Evolutionary conservation across 2,888 invertebrate genomes (phyloP).

Genomic region (Diadegma fenestrale): DNA sequence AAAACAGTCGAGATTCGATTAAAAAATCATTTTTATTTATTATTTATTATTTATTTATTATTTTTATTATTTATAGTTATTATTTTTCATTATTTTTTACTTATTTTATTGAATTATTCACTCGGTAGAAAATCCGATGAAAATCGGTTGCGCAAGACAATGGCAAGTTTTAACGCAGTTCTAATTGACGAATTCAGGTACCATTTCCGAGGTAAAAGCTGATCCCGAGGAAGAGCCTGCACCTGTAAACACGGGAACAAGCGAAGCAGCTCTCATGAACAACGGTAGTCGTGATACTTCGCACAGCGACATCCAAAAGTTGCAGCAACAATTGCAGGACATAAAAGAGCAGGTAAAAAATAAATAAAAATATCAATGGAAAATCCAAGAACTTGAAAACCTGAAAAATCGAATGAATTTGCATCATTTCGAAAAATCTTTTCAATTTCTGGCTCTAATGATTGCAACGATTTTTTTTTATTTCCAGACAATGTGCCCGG

Average conservation of each 20-base stretch:
- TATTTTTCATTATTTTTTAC: no score
- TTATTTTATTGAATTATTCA: no score
- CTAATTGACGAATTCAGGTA: constrained; percentile 78
- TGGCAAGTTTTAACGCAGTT: neutral
- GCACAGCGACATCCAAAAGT: constrained; percentile 93
- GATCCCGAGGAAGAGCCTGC: constrained; percentile 85
- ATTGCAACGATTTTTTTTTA: neutral
- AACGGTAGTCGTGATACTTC: constrained; percentile 90
- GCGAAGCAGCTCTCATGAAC: constrained; percentile 87
- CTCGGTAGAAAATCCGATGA: neutral
- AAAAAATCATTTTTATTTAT: no score
- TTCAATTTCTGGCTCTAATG: neutral
- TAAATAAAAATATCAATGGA: neutral
- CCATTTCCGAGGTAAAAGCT: constrained; percentile 85
- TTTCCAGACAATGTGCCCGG: constrained; percentile 98
- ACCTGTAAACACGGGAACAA: constrained; percentile 75
- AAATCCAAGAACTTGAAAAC: neutral
- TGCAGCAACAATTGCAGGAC: constrained; percentile 97
- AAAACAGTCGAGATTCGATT: no score
- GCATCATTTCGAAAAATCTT: neutral
- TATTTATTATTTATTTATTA: no score
- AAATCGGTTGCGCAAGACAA: neutral
- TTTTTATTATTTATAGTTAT: no score
- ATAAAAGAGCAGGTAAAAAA: constrained; percentile 95
- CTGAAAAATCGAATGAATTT: neutral